A percentile compares a stretch with the other conserved stretches of the same genome.
phyloP scores from a whole-genome alignment of 2,797 vertebrate genomes.

The Fistularia tabacaria region DNA sequence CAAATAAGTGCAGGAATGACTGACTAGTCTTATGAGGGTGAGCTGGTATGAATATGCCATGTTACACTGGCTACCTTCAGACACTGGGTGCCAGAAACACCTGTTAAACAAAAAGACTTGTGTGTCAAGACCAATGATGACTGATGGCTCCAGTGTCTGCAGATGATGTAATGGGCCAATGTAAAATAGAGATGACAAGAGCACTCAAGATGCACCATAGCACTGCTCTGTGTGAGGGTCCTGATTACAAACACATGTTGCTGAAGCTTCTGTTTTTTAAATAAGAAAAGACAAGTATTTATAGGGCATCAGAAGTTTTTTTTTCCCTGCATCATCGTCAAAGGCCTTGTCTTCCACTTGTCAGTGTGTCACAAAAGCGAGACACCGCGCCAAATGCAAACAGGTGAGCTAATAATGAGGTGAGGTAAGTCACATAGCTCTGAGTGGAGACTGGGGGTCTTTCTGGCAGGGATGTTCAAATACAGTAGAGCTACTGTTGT shows the following conservation, averaged over 20 bases:
- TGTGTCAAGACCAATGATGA: conserved; percentile 8
- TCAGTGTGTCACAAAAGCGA: conserved; percentile 12
- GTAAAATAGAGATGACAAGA: too few species aligned
- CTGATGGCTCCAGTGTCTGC: conserved; percentile 7
- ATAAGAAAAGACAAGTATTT: background rate
- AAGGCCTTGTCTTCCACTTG: conserved; percentile 1
- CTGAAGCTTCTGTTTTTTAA: background rate
- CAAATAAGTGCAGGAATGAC: conserved; percentile 1
- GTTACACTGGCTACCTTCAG: conserved; percentile 1
- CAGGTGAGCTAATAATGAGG: background rate
- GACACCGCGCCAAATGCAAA: conserved; percentile 14
- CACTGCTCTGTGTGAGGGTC: too few species aligned
- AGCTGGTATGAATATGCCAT: background rate
- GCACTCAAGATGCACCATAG: too few species aligned
- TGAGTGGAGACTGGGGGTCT: conserved; percentile 6
- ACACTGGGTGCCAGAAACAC: too few species aligned
- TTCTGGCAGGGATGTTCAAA: conserved; percentile 20
- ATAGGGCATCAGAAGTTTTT: too few species aligned
- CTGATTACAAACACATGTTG: too few species aligned
- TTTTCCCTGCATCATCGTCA: background rate
- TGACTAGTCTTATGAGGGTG: conserved; percentile 2
- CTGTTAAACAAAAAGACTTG: conserved; percentile 12
- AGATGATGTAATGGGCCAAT: too few species aligned
- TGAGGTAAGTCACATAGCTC: conserved; percentile 3
- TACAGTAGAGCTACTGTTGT: conserved; percentile 37